Percentiles rank a stretch among this genome's conserved stretches.
Conservation (phyloP, 30 jellyfish, hydroid and myxozoan species). For the Catostylus mosaicus region DNA sequence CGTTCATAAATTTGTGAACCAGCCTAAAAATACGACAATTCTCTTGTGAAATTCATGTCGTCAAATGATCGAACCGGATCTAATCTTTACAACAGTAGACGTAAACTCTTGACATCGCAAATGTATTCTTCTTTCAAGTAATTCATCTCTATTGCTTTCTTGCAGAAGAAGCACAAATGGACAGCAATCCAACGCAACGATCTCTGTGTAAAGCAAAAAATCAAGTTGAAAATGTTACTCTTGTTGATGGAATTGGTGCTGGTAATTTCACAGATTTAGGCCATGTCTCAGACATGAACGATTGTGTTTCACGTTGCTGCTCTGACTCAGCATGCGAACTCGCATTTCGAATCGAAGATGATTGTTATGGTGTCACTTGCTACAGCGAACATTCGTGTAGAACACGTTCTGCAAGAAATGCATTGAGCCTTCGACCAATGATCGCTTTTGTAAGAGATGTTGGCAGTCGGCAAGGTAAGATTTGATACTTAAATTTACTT, state of each 20-base stretch:
- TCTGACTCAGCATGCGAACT: conserved; percentile 76
- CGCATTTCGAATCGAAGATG: conserved; percentile 90
- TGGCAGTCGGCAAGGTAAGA: conserved; percentile 61
- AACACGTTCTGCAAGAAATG: conserved; percentile 90
- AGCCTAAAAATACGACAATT: too few species aligned
- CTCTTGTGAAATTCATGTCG: too few species aligned
- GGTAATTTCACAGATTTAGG: conserved; percentile 97
- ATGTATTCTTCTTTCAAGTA: too few species aligned
- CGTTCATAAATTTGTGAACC: too few species aligned
- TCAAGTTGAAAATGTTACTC: conserved; percentile 76
- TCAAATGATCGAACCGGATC: too few species aligned
- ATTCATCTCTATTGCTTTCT: not conserved
- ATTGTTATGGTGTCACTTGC: conserved; percentile 94
- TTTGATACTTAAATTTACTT: not conserved
- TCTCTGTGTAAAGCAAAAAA: conserved; percentile 62
- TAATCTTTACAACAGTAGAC: too few species aligned
- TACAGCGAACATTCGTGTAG: conserved; percentile 80
- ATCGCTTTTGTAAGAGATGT: conserved; percentile 81
- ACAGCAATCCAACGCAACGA: conserved; percentile 68
- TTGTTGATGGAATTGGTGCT: conserved; percentile 89
- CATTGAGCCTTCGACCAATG: conserved; percentile 72
- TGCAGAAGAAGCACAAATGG: conserved; percentile 50
- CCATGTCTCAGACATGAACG: conserved; percentile 81
- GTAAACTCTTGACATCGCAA: too few species aligned
- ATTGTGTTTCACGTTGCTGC: conserved; percentile 90